These are phyloP conservation scores for Catalaphyllia jardinei DNA, from an alignment of 64 coral and sea anemone genomes.

Conservation along the genomic window DNA sequence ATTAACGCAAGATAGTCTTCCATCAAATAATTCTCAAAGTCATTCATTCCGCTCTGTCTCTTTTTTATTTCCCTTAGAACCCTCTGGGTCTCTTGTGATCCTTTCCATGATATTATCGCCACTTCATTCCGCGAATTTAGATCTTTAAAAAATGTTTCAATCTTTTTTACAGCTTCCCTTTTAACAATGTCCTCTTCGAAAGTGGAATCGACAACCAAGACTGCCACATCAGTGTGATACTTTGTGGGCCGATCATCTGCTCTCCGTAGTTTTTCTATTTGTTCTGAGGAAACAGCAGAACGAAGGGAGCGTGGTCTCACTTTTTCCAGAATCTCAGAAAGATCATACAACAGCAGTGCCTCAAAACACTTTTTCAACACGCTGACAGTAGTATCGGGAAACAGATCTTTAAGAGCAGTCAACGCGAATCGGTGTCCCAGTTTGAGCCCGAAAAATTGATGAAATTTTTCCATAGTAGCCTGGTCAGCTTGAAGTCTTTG, in stretches of 20 bases:
- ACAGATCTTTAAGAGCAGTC: neutral
- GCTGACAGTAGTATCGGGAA: neutral
- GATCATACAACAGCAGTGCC: neutral
- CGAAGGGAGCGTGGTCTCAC: neutral
- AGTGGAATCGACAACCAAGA: neutral
- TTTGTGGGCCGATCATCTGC: slow-evolving; percentile 8
- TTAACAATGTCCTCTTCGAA: neutral
- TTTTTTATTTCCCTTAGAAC: too few relatives aligned
- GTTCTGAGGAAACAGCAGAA: neutral
- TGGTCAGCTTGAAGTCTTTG: neutral
- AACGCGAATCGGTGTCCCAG: neutral
- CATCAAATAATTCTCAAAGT: too few relatives aligned
- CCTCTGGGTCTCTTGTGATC: neutral
- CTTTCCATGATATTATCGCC: neutral
- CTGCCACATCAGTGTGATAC: neutral
- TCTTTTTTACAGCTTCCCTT: neutral
- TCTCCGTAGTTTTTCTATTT: neutral
- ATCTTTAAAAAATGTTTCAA: neutral
- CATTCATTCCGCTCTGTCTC: too few relatives aligned
- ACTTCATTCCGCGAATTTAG: neutral
- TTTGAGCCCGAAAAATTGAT: neutral
- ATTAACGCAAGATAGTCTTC: too few relatives aligned
- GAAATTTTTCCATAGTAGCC: neutral
- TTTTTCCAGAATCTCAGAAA: neutral
- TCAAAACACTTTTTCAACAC: neutral